A percentile compares a stretch with the other conserved stretches of the same genome.
These are phyloP conservation scores for Eristalis tenax DNA, from an alignment of 2,888 invertebrate species.

Conservation along the genomic window DNA sequence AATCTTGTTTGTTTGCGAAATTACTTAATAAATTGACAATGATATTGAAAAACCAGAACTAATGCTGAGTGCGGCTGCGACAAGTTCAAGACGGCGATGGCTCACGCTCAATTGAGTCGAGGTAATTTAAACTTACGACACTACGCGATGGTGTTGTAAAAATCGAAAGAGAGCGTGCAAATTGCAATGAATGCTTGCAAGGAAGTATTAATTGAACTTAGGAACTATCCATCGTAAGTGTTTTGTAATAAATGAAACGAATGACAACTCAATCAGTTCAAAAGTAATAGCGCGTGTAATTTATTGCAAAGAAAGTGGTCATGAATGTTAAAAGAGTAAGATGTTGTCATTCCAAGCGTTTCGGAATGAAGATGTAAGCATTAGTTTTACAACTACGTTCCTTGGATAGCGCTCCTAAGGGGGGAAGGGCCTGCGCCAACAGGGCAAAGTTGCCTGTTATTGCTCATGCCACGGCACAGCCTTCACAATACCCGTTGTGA, in stretches of 20 bases:
- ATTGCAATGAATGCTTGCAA: background rate
- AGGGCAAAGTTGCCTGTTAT: too few relatives aligned
- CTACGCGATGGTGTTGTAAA: background rate
- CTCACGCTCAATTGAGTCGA: background rate
- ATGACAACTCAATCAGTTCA: background rate
- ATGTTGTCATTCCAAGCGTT: too few relatives aligned
- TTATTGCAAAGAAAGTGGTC: background rate
- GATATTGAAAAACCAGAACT: background rate
- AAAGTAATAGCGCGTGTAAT: background rate
- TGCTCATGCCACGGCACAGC: too few relatives aligned
- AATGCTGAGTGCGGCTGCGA: background rate
- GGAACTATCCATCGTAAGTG: background rate
- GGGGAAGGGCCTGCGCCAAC: too few relatives aligned
- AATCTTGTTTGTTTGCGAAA: background rate
- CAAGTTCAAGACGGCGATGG: constrained; percentile 5
- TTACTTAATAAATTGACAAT: background rate
- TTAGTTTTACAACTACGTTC: too few relatives aligned
- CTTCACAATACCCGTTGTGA: too few relatives aligned
- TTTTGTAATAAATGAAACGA: background rate
- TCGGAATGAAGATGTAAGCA: too few relatives aligned
- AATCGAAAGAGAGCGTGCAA: background rate
- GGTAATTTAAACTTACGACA: constrained; percentile 30
- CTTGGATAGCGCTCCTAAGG: too few relatives aligned
- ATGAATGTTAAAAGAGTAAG: background rate
- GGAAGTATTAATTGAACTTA: background rate